Evolutionary conservation across 2,888 invertebrate species (phyloP).

Genomic region (Cantharis rustica): DNA sequence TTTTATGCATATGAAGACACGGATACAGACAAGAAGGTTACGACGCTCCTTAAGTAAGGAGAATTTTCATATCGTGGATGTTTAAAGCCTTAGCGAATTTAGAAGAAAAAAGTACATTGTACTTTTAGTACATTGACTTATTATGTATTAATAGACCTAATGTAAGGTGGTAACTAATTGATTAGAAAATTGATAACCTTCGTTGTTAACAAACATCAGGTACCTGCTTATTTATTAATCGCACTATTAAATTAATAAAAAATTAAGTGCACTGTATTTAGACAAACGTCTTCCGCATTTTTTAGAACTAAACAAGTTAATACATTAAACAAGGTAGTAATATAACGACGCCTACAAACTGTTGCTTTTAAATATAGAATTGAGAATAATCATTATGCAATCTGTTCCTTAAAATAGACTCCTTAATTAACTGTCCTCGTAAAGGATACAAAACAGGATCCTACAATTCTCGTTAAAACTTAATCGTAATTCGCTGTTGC

Average conservation of each 20-base stretch:
- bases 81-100: background rate
- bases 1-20: no score
- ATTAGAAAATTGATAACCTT: background rate
- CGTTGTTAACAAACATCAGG: background rate
- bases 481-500: background rate
- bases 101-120: background rate
- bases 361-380: background rate
- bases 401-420: background rate
- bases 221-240: background rate
- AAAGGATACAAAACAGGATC: conserved; percentile 2
- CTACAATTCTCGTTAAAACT: background rate
- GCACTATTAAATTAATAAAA: background rate
- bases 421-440: background rate
- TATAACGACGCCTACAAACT: background rate
- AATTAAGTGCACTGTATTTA: background rate
- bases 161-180: background rate
- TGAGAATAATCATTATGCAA: background rate
- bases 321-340: background rate
- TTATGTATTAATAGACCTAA: background rate
- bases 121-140: background rate
- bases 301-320: background rate
- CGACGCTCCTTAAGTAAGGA: no score
- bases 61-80: background rate
- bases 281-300: background rate
- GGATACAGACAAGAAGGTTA: no score